Evolutionary conservation across 35 echinoderm and acorn worm genomes (phyloP), one percentile per base, ranked within the genome.

Genomic region (Lytechinus pictus): DNA sequence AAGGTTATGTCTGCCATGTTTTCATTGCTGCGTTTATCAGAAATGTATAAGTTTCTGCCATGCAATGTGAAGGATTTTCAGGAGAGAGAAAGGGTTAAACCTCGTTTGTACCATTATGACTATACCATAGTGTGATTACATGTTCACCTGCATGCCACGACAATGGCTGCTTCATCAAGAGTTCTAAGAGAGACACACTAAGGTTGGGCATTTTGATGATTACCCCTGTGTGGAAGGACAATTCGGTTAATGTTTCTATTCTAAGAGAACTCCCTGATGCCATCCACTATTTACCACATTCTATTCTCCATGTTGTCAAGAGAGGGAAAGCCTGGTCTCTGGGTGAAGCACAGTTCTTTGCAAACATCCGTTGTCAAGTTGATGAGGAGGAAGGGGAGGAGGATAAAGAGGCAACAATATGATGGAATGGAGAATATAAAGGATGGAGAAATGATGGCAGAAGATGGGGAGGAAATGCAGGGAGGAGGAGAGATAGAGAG

Each of bases 211-310:
- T 79, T 71, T 79, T 79, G 19, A 79, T 79, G 66, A 79, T 79
- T 79, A 79, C 66, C 66, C 66, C 66, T n/a, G 66, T 79, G 66
- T 19, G 66, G 66, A 24, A 7, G 19, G 16, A 79, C 66, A 79
- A 79, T 79, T 79, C 66, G n/a, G 66, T 79, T 79, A 79, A 79
- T 79, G 66, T 79, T 79, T 79, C 66, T 79, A 79, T 79, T 79
- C 66, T 79, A n/a, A 79, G 66, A 24, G 19, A 79, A 79, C 21
- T 79, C 66, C 66, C 66, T 3, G 66, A 79, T 79, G 66, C 66
- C 66, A 79, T 19, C 21, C 66, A n/a, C 66, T 79, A 14, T n/a
- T 79, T 79, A 79, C 66, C 19, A n/a, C 66, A 79, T 79, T 24
- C 66, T 79, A 79, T 79, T 79, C 66, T 79, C 21, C n/a, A 24